Conservation (phyloP, 2,113 vertebrate genomes). For the Synchiropus splendidus region DNA sequence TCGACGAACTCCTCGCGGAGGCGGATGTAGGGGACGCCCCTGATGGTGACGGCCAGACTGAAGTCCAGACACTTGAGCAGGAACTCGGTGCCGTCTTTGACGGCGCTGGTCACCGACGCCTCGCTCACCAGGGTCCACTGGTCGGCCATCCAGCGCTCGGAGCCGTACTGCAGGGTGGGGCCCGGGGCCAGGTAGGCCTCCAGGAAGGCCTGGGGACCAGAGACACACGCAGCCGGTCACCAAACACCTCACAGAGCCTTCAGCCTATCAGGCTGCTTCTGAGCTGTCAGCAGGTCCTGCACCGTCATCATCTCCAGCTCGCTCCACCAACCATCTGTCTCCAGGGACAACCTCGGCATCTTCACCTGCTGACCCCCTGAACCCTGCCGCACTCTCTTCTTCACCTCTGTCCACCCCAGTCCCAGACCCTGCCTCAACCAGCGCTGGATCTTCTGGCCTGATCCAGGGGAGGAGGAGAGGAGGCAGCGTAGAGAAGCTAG, state of each 20-base stretch:
- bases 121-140: constrained; percentile 95
- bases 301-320: no score
- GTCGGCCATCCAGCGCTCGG: constrained; percentile 86
- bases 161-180: constrained; percentile 89
- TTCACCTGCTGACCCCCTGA: no score
- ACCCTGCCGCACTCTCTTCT: no score
- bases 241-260: no score
- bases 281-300: no score
- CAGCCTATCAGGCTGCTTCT: no score
- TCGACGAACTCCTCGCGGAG: constrained; percentile 87
- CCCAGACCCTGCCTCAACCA: no score
- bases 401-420: no score
- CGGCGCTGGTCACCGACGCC: constrained; percentile 81
- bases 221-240: neutral
- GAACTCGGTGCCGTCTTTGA: constrained; percentile 82
- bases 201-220: constrained; percentile 76
- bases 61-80: constrained; percentile 87
- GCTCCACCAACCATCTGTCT: no score
- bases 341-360: neutral
- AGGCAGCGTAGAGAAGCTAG: no score
- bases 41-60: constrained; percentile 81
- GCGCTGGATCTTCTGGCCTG: no score
- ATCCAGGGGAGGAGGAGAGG: no score
- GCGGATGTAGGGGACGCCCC: constrained; percentile 84
- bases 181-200: constrained; percentile 83